phyloP scores from a whole-genome alignment of 2,113 vertebrate genomes.

The Oryzias javanicus region DNA sequence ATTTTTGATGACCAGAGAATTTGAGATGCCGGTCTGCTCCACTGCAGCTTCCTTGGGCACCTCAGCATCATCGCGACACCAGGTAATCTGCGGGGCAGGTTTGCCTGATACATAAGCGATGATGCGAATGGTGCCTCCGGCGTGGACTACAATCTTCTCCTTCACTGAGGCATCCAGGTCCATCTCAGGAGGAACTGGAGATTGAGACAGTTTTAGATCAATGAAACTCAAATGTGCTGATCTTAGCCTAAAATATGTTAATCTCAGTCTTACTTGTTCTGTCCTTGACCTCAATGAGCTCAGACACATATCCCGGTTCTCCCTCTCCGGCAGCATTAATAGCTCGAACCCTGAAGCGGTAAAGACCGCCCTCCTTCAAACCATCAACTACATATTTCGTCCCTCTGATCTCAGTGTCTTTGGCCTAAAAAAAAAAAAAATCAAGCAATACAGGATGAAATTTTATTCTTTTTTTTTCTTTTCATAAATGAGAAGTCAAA shows the following conservation, averaged over 20 bases:
- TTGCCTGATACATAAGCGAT: slow-evolving; percentile 98
- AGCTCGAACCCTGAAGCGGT: slow-evolving; percentile 93
- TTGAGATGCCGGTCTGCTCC: slow-evolving; percentile 94
- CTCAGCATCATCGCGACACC: slow-evolving; percentile 86
- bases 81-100: slow-evolving; percentile 87
- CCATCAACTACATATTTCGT: slow-evolving; percentile 90
- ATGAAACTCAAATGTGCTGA: too few species aligned
- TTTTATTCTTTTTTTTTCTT: neutral
- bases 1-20: slow-evolving; percentile 93
- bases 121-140: slow-evolving; percentile 93
- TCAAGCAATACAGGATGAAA: neutral
- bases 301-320: slow-evolving; percentile 89
- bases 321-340: slow-evolving; percentile 92
- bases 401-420: slow-evolving; percentile 96
- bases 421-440: slow-evolving; percentile 79
- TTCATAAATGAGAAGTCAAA: neutral
- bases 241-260: neutral
- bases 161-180: slow-evolving; percentile 92
- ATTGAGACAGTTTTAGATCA: neutral
- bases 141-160: slow-evolving; percentile 96
- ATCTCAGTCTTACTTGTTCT: slow-evolving; percentile 84
- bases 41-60: slow-evolving; percentile 90
- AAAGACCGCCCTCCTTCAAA: slow-evolving; percentile 91
- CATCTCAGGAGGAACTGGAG: slow-evolving; percentile 90
- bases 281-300: slow-evolving; percentile 93